phyloP scores from a whole-genome alignment of 2,113 vertebrate genomes.

The Gallinago media region DNA sequence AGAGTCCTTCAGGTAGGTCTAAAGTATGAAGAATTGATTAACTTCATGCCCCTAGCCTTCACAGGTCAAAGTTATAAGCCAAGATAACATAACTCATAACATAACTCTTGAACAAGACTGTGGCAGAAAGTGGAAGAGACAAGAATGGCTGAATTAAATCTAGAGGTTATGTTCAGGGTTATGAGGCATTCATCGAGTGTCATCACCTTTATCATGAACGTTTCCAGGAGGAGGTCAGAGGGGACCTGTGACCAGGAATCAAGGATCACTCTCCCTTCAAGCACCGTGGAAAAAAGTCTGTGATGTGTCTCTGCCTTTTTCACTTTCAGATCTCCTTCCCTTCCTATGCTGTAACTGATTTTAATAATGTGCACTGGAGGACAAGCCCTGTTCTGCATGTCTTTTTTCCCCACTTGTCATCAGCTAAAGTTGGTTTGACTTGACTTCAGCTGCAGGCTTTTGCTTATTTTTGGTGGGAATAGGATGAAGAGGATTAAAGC shows the following conservation, averaged over 20 bases:
- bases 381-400: rapidly evolving
- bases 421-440: background rate
- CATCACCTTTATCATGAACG: conserved; percentile 9
- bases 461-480: background rate
- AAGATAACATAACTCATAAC: conserved; percentile 35
- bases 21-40: conserved; percentile 45
- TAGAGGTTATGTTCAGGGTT: conserved; percentile 9
- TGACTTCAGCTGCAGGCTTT: background rate
- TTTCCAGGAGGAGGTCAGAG: conserved; percentile 16
- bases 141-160: conserved; percentile 42
- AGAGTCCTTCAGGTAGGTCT: background rate
- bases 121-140: conserved; percentile 14
- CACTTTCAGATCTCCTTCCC: background rate
- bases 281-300: background rate
- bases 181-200: background rate
- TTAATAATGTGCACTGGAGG: background rate
- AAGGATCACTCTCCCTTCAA: background rate
- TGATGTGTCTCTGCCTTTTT: background rate
- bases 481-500: background rate
- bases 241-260: background rate
- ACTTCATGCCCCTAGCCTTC: background rate
- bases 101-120: background rate
- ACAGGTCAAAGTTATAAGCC: conserved; percentile 42
- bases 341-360: background rate
- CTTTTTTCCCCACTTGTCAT: background rate